Evolutionary conservation across 2,797 vertebrate species (phyloP).

Genomic region (Notoglanidium macrostoma): DNA sequence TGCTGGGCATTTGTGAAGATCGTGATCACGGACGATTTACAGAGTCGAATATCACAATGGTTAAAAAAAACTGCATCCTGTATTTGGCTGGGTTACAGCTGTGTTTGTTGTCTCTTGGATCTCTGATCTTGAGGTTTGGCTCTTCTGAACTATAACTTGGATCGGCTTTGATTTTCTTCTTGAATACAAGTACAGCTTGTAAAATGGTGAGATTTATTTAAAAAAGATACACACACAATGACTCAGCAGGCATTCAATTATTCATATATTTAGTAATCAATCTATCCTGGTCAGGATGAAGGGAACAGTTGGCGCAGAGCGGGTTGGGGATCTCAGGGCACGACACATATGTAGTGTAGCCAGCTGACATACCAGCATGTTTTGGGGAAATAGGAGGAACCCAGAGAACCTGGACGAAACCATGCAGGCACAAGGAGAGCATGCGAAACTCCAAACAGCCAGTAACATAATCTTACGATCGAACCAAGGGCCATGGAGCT

Average conservation of each 20-base stretch:
- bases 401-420: not conserved
- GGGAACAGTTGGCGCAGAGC: not conserved
- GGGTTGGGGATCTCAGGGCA: slow-evolving; percentile 15
- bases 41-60: slow-evolving; percentile 5
- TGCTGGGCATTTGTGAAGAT: slow-evolving; percentile 53
- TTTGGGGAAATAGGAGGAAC: not conserved
- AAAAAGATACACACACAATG: not conserved
- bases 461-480: not conserved
- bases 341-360: not conserved
- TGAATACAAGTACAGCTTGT: not conserved
- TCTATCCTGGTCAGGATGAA: not conserved
- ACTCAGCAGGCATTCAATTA: not conserved
- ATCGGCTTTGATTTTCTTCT: not conserved
- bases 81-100: slow-evolving; percentile 6
- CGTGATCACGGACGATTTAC: slow-evolving; percentile 35
- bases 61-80: not conserved
- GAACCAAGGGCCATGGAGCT: not conserved
- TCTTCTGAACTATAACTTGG: not conserved
- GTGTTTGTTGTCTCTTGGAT: not conserved
- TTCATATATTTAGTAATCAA: not conserved
- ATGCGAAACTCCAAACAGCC: not conserved
- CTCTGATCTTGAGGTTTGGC: not conserved
- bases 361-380: not conserved
- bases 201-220: not conserved
- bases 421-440: not conserved